Evolutionary conservation across 1,140 invertebrate species (phyloP).

Genomic region (Plectrocnemia conspersa): DNA sequence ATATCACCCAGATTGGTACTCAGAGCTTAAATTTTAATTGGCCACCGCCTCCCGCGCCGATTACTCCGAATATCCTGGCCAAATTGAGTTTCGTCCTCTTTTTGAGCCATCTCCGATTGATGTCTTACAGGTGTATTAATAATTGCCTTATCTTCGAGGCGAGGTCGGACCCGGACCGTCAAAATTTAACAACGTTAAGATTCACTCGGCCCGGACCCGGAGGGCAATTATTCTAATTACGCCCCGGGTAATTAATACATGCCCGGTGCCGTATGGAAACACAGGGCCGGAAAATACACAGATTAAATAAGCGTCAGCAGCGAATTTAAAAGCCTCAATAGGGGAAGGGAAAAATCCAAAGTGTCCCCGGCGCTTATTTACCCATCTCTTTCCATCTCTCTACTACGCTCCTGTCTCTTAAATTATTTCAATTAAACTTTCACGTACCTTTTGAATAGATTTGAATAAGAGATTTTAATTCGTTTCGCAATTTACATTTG

Average conservation of each 20-base stretch:
- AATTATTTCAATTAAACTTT: too few species aligned
- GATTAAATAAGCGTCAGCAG: conserved; percentile 6
- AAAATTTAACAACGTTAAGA: conserved; percentile 8
- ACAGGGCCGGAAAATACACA: neutral
- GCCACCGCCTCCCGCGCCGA: too few species aligned
- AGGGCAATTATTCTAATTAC: conserved; percentile 7
- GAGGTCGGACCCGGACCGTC: neutral
- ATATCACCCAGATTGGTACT: too few species aligned
- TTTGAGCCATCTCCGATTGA: conserved; percentile 13
- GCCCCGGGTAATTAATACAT: conserved; percentile 4
- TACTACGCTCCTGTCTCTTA: too few species aligned
- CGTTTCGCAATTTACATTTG: too few species aligned
- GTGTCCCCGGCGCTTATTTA: too few species aligned
- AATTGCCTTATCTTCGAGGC: conserved; percentile 18
- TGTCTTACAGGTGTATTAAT: conserved; percentile 14
- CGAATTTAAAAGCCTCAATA: neutral
- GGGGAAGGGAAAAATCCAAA: too few species aligned
- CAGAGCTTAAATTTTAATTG: too few species aligned
- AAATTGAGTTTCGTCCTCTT: conserved; percentile 19
- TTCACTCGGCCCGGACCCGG: conserved; percentile 1
- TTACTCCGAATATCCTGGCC: conserved; percentile 4
- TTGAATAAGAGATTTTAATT: too few species aligned
- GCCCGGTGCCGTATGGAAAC: neutral
- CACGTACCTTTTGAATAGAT: too few species aligned
- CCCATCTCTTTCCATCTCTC: too few species aligned